Conservation (phyloP, 2,888 invertebrate genomes). For the Kuschelorhynchus macadamiae region DNA sequence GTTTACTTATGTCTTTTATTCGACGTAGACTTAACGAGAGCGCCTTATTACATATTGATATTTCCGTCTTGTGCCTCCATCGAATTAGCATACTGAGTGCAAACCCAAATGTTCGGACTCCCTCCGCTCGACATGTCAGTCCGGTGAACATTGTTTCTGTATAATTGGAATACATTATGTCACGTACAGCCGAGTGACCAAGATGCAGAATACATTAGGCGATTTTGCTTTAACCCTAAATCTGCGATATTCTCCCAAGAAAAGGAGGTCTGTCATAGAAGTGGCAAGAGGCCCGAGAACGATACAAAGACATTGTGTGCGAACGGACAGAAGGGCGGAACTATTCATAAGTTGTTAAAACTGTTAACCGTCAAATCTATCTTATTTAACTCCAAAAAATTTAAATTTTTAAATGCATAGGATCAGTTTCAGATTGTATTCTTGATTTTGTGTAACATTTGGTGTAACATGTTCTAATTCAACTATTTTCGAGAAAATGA, state of each 20-base stretch:
- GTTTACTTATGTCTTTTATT: too few relatives aligned
- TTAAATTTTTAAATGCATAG: too few relatives aligned
- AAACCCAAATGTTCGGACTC: conserved; percentile 37
- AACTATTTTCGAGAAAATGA: too few relatives aligned
- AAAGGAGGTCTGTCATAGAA: conserved; percentile 43
- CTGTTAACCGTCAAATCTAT: too few relatives aligned
- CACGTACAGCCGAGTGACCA: conserved; percentile 61
- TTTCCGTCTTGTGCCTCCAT: neutral
- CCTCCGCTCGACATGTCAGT: conserved; percentile 50
- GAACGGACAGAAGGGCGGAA: conserved; percentile 17
- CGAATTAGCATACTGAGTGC: conserved; percentile 43
- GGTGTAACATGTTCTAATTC: too few relatives aligned
- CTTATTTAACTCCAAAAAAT: too few relatives aligned
- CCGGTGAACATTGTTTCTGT: conserved; percentile 59
- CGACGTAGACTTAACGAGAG: too few relatives aligned
- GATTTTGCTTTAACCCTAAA: conserved; percentile 58
- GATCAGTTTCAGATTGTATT: too few relatives aligned
- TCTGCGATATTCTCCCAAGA: conserved; percentile 39
- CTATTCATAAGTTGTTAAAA: too few relatives aligned
- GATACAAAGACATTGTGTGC: conserved; percentile 43
- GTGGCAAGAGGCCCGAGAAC: conserved; percentile 31
- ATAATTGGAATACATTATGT: conserved; percentile 62
- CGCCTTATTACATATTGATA: conserved; percentile 27
- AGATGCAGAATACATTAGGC: conserved; percentile 61
- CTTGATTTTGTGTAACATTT: too few relatives aligned